phyloP scores from a whole-genome alignment of 2,113 vertebrate species.

The Choloepus hoffmanni region DNA sequence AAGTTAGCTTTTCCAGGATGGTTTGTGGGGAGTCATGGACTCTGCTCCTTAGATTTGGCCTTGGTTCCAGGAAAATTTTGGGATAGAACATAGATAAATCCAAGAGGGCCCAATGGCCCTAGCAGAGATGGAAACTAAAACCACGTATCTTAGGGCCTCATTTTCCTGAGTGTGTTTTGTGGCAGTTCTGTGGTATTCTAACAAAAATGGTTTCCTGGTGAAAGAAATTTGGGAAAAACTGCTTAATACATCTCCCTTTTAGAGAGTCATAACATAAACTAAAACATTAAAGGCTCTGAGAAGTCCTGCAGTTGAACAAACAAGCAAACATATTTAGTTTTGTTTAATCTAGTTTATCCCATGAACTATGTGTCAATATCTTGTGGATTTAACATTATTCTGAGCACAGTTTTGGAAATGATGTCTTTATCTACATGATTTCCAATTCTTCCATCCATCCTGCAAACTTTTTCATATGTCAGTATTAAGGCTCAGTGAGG shows the following conservation, averaged over 20 bases:
- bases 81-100: not conserved
- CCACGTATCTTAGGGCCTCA: not conserved
- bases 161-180: not conserved
- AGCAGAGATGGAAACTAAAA: not conserved
- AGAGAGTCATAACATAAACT: not conserved
- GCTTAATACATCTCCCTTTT: not conserved
- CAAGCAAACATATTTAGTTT: not conserved
- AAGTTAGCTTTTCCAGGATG: not conserved
- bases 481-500: not conserved
- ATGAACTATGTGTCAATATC: constrained; percentile 37
- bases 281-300: not conserved
- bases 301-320: not conserved
- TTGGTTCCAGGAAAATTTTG: not conserved
- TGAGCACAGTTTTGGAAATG: constrained; percentile 39
- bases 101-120: not conserved
- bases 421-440: constrained; percentile 22
- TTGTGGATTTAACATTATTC: constrained; percentile 27
- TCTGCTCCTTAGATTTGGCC: not conserved
- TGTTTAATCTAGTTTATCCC: not conserved
- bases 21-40: not conserved
- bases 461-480: constrained; percentile 61
- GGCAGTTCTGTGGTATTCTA: not conserved
- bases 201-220: not conserved
- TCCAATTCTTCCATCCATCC: not conserved
- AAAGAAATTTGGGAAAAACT: not conserved